Base-by-base conservation (phyloP, 30 jellyfish, hydroid and myxozoan species). In the Turritopsis rubra region DNA sequence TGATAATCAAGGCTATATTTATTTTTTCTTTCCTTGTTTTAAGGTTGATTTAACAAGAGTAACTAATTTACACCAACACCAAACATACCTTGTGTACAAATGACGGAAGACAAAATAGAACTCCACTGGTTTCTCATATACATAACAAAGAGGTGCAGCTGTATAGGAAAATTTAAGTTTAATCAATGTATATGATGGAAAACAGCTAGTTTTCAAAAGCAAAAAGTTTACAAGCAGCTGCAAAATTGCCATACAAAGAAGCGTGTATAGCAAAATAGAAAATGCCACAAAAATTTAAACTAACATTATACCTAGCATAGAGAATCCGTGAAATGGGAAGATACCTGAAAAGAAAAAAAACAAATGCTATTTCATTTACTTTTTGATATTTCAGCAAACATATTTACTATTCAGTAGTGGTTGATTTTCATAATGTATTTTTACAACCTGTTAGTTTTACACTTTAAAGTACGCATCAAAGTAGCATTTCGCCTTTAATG, bases 81-180 rank as follows among this genome's bases (percentile, higher is more conserved):
- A 79, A 8, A 20, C 22, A 20, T 73, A 92, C 98, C 98, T 84
- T 87, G 84, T 75, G 73, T 92, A 92, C 8, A 92, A 85, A 79
- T 92, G 93, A 80, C 98, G 81, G 85, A 92, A 92, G 52, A 81
- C 93, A 71, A 75, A 92, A 65, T 84, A 92, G 21, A 92, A 79
- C 85, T 75, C 95, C 85, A 79, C 87, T 4, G 96, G 86, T 21
- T 85, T 88, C 66, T 92, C 96, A 79, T 75, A 92, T 31, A 92
- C 85, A 86, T 84, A 92, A 65, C 98, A 92, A 9, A 92, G 82
- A 31, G 98, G 98, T 1, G 98, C 96, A 70, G 96, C 98, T 91
- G 76, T 5, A 29, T 74, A 73, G 75, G 52, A 53, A 26, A 60
- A 28, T 20, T n/a, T n/a, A n/a, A n/a, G 8, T 8, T 28, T 41